Conservation (phyloP, 2,113 vertebrate genomes). For the Forbesichthys agassizii region DNA sequence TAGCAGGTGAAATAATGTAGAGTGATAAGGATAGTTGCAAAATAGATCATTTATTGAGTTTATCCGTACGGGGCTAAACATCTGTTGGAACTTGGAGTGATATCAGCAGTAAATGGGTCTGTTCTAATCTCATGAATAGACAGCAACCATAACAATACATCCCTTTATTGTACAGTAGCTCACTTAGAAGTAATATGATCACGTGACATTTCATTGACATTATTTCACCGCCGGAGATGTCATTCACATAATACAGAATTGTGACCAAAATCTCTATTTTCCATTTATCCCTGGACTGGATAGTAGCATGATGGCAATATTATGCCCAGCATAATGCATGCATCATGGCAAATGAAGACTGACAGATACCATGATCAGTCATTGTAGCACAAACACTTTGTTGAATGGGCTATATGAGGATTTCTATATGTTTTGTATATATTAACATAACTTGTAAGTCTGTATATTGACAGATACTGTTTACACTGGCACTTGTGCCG, state of each 20-base stretch:
- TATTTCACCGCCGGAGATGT: neutral
- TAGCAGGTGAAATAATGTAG: no score
- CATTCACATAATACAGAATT: neutral
- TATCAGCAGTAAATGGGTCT: neutral
- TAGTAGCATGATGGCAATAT: neutral
- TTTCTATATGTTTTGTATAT: constrained; percentile 45
- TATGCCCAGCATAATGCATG: neutral
- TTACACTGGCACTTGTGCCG: constrained; percentile 26
- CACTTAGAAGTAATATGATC: no score
- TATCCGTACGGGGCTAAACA: no score
- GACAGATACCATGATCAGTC: neutral
- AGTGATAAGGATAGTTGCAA: no score
- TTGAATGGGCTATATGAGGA: constrained; percentile 9
- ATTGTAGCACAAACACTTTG: constrained; percentile 53
- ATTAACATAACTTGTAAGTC: constrained; percentile 56
- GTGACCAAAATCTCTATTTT: neutral
- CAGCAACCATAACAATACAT: constrained; percentile 4
- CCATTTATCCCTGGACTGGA: neutral
- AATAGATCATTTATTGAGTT: no score
- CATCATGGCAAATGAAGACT: neutral
- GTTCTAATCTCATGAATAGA: constrained; percentile 18
- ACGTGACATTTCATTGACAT: no score
- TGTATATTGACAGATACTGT: constrained; percentile 49
- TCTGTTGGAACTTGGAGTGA: no score
- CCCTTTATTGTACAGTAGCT: constrained; percentile 23